Evolutionary conservation across 2,888 invertebrate species (phyloP), one percentile per base, ranked within the genome.

Genomic region (Odontocolon sp.): DNA sequence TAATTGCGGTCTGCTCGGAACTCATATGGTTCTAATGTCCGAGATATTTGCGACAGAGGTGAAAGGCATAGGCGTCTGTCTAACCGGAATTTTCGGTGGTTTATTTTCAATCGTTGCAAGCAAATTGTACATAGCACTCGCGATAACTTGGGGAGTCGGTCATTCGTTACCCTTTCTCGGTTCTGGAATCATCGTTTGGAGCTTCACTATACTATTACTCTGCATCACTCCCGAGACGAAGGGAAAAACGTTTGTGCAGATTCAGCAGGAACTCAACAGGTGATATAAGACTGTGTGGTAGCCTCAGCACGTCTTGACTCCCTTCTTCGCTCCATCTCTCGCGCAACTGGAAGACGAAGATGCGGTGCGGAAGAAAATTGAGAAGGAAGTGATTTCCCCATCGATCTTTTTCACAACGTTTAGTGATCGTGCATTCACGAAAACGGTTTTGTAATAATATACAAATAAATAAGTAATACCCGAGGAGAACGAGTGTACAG

Each of bases 11-110:
- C 9, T 86, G 0, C 8, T 82, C 1, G 77, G 73, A 33, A 64
- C 81, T 0, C 84, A 86, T 42, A 71, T 80, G 2, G 80, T 85
- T 3, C 23, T 87, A n/a, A 77, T 82, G 36, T 83, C 84, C 2
- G 86, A 87, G 52, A 59, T 87, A 2, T 85, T 86, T 64, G 80
- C 82, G 0, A 80, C 84, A 0, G 83, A 86, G n/a, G 59, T 86
- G 1, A 86, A 86, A 50, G 83, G 84, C 1, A 57, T 83, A 0
- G 79, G 80, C 16, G 82, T 77, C 1, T 84, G 85, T 11, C 9
- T 86, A 0, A 23, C 73, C 0, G 75, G 75, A 0, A 59, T 81
- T 0, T 36, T 67, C 14, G 67, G 82, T 2, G 85, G 85, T 0
- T 3, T 83, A 0, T 16, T 84, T 2, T 63, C 28, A 8, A 68